Percentiles rank a stretch among this genome's conserved stretches.
phyloP scores from a whole-genome alignment of 2,797 vertebrate genomes.

The Caiman crocodilus region DNA sequence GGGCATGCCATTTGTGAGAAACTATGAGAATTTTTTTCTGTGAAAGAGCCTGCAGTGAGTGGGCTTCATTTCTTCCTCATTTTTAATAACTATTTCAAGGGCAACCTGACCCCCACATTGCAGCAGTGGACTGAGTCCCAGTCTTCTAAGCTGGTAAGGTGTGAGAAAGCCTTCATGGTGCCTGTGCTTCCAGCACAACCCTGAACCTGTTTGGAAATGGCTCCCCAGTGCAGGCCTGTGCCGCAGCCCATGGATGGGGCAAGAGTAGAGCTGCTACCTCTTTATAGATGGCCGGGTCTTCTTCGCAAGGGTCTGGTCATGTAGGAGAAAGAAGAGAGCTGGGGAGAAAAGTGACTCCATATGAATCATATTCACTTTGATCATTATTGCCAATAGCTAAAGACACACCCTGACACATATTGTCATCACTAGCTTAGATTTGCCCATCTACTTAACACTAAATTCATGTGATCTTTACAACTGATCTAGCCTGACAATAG shows the following conservation, averaged over 20 bases:
- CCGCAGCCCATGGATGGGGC: fast-evolving
- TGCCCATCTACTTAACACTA: neutral
- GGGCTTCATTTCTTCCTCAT: neutral
- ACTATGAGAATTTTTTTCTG: neutral
- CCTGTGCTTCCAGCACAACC: neutral
- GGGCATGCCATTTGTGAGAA: too few species aligned
- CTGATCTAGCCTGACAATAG: neutral
- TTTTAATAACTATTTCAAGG: neutral
- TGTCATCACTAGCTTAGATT: neutral
- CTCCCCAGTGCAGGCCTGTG: neutral
- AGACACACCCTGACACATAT: neutral
- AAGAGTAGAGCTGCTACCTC: neutral
- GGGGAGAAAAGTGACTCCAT: neutral
- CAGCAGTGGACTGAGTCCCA: neutral
- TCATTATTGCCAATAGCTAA: neutral
- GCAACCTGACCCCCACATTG: neutral
- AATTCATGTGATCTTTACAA: neutral
- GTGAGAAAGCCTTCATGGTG: neutral
- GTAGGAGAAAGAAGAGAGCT: neutral
- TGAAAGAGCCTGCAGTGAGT: neutral
- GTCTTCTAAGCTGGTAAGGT: too few species aligned
- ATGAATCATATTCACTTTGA: neutral
- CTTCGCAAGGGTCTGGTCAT: neutral
- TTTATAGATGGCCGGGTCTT: neutral
- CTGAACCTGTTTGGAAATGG: neutral